Evolutionary conservation across 2,797 vertebrate genomes (phyloP).

Genomic region (Halcyon badia): DNA sequence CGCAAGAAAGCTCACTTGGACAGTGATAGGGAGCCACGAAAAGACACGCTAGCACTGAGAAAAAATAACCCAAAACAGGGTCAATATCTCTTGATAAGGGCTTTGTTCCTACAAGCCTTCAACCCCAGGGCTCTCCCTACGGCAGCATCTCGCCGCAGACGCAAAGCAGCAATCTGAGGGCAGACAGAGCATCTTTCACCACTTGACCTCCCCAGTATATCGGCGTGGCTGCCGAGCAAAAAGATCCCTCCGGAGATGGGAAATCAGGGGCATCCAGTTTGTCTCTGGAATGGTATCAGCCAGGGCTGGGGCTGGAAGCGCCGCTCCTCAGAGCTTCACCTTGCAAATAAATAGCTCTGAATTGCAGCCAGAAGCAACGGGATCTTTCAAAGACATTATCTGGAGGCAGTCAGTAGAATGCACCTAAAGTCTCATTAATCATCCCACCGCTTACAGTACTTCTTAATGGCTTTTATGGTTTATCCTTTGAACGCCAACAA

Average conservation of each 20-base stretch:
- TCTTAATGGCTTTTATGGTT: constrained; percentile 85
- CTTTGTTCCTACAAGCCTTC: not conserved
- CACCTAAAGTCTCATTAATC: constrained; percentile 82
- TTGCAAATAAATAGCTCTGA: constrained; percentile 84
- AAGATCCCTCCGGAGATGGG: constrained; percentile 30
- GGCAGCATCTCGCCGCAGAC: not conserved
- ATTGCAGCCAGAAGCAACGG: constrained; percentile 78
- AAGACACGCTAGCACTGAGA: not conserved
- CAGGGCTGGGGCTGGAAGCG: constrained; percentile 32
- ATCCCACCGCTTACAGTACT: constrained; percentile 77
- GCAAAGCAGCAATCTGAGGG: not conserved
- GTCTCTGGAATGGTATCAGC: constrained; percentile 51
- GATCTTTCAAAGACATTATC: constrained; percentile 85
- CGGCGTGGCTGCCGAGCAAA: not conserved
- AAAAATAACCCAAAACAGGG: not conserved
- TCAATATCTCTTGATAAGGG: not conserved
- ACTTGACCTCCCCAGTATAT: constrained; percentile 25
- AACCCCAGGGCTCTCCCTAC: not conserved
- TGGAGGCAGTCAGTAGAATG: constrained; percentile 79
- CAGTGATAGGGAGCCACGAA: not conserved
- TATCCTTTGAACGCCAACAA: constrained; percentile 83
- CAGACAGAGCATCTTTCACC: constrained; percentile 1
- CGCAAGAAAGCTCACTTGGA: not conserved
- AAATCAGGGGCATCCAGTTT: constrained; percentile 46
- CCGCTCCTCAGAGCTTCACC: constrained; percentile 75